Base-by-base conservation (phyloP, 2,888 invertebrate genomes). In the Xylota segnis region DNA sequence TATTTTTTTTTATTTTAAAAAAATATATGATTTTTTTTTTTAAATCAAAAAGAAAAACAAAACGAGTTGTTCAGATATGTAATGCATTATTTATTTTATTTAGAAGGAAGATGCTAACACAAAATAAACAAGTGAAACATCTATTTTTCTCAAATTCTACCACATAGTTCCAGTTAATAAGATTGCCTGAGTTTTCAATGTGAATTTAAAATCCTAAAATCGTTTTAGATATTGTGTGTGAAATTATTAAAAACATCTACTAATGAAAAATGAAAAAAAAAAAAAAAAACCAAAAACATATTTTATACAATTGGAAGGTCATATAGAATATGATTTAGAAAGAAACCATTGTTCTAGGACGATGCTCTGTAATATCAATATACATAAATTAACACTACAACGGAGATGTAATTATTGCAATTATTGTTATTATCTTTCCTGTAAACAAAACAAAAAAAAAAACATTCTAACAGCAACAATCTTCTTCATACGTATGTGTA, bases 11-110 rank as follows among this genome's bases (percentile, higher is more conserved):
- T 52, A 34, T 34, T 76, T 81, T 81, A 61, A 61, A 72, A 68
- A 84, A 76, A 77, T 86, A 75, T 75, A 79, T 58, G 74, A 70
- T 79, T 79, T 83, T 83, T 83, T 66, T 65, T 43, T 45, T n/a
- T n/a, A n/a, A 54, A 70, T 52, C 43, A 40, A 59, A 58, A 59
- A 27, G 40, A 61, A 66, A 32, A 37, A 66, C 23, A 40, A 52
- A 63, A 47, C 45, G 18, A 77, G 77, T 79, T 75, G 63, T 79
- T 75, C 70, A 59, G 58, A 71, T n/a, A n/a, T 75, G 84, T 84
- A 84, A 84, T 84, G 84, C 84, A 74, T 76, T 75, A 66, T 84
- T 84, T 84, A 75, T 84, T 84, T 84, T 79, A 84, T 84, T 84
- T 66, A 45, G 34, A 52, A 47, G 56, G 32, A 68, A 56, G 47